Conservation (phyloP, 2,888 invertebrate species). For the Caenorhabditis zanzibari region DNA sequence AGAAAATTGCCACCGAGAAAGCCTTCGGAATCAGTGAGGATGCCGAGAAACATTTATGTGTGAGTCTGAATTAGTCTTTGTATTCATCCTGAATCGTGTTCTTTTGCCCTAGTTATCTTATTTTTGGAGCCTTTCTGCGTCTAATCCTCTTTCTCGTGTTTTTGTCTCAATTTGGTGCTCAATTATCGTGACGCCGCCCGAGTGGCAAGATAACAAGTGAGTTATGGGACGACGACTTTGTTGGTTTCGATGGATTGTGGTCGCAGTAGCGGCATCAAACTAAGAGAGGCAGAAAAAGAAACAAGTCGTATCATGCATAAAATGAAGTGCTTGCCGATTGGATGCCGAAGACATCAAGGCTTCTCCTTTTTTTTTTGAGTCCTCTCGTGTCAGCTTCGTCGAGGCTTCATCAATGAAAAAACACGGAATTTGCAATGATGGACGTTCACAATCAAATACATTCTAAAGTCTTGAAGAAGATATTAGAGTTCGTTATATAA, state of each 20-base stretch:
- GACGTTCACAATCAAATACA: too few species aligned
- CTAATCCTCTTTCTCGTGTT: background rate
- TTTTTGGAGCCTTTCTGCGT: background rate
- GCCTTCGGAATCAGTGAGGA: conserved; percentile 46
- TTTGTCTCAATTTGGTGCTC: conserved; percentile 41
- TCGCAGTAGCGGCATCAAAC: conserved; percentile 5
- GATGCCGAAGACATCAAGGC: conserved; percentile 36
- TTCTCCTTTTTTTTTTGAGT: conserved; percentile 17
- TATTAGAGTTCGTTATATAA: too few species aligned
- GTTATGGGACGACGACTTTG: conserved; percentile 32
- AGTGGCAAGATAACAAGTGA: conserved; percentile 53
- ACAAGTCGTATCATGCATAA: conserved; percentile 62
- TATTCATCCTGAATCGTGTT: too few species aligned
- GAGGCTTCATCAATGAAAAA: background rate
- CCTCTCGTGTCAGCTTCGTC: conserved; percentile 18
- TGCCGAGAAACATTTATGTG: conserved; percentile 35
- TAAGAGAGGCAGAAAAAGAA: conserved; percentile 33
- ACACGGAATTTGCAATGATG: background rate
- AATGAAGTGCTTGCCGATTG: conserved; percentile 62
- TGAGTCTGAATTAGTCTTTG: conserved; percentile 19
- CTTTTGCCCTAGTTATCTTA: background rate
- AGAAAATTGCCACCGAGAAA: conserved; percentile 46
- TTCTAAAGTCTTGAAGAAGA: too few species aligned
- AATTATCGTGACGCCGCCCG: conserved; percentile 43
- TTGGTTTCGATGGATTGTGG: conserved; percentile 23